phyloP scores from a whole-genome alignment of 2,888 invertebrate genomes.

The Aricia artaxerxes region DNA sequence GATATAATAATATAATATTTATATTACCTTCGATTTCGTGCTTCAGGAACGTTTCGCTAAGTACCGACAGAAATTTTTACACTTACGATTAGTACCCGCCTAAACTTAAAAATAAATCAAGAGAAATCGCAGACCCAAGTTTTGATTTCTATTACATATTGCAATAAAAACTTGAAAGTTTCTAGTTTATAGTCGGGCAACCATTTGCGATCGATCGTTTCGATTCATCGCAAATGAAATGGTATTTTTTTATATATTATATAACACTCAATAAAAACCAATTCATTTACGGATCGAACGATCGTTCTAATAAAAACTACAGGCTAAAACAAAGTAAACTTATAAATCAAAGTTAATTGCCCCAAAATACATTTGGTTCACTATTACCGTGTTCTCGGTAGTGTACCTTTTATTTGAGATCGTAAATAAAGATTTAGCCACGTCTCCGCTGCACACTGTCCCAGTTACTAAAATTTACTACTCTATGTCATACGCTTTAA shows the following conservation, averaged over 20 bases:
- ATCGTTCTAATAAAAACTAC: neutral
- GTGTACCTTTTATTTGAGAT: slow-evolving; percentile 21
- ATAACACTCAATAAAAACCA: neutral
- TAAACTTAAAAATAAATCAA: too few species aligned
- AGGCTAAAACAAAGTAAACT: slow-evolving; percentile 1
- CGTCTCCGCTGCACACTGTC: slow-evolving; percentile 6
- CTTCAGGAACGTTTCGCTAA: too few species aligned
- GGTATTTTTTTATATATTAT: too few species aligned
- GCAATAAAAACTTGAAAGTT: neutral
- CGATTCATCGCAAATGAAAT: too few species aligned
- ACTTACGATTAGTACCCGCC: too few species aligned
- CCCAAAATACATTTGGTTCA: neutral
- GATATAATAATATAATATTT: too few species aligned
- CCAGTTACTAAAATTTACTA: slow-evolving; percentile 21
- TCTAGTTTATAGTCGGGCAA: neutral
- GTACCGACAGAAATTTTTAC: too few species aligned
- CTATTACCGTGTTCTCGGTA: neutral
- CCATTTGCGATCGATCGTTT: too few species aligned
- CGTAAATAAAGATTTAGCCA: slow-evolving; percentile 22
- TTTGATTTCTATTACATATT: neutral
- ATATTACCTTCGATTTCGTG: too few species aligned
- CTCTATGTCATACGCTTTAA: slow-evolving; percentile 2
- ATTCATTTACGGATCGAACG: neutral
- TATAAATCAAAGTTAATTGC: slow-evolving; percentile 11
- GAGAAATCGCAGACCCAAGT: neutral